Percentiles rank a stretch among this genome's conserved stretches.
These are phyloP conservation scores for Druon quercuslanigerum DNA, from an alignment of 1,140 invertebrate genomes.

Conservation along the genomic window DNA sequence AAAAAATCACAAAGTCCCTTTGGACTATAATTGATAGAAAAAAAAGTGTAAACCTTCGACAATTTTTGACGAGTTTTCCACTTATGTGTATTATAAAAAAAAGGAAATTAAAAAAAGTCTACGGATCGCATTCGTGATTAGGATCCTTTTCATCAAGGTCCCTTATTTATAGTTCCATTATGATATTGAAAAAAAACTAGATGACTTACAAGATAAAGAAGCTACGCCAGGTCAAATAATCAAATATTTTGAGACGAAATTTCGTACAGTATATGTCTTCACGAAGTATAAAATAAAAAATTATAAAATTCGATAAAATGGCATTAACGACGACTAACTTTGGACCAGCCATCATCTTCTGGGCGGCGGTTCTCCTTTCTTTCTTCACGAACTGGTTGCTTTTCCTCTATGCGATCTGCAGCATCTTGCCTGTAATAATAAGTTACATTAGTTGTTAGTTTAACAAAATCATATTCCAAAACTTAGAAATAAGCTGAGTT, in stretches of 20 bases:
- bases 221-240: background rate
- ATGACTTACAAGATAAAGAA: background rate
- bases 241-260: background rate
- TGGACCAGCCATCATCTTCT: slow-evolving; percentile 68
- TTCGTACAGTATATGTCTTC: background rate
- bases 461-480: background rate
- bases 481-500: too few species aligned
- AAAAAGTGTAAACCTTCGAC: background rate
- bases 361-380: slow-evolving; percentile 54
- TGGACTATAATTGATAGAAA: background rate
- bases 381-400: slow-evolving; percentile 55
- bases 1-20: background rate
- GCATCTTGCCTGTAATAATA: slow-evolving; percentile 45
- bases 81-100: background rate
- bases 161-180: background rate
- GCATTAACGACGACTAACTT: slow-evolving; percentile 58
- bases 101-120: background rate
- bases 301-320: background rate
- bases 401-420: slow-evolving; percentile 54
- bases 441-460: background rate
- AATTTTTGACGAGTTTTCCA: background rate
- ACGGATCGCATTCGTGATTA: background rate
- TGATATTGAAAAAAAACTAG: background rate
- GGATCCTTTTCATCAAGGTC: background rate
- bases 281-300: slow-evolving; percentile 4